Evolutionary conservation across 2,797 vertebrate genomes (phyloP).

Genomic region (Cetoscarus ocellatus): DNA sequence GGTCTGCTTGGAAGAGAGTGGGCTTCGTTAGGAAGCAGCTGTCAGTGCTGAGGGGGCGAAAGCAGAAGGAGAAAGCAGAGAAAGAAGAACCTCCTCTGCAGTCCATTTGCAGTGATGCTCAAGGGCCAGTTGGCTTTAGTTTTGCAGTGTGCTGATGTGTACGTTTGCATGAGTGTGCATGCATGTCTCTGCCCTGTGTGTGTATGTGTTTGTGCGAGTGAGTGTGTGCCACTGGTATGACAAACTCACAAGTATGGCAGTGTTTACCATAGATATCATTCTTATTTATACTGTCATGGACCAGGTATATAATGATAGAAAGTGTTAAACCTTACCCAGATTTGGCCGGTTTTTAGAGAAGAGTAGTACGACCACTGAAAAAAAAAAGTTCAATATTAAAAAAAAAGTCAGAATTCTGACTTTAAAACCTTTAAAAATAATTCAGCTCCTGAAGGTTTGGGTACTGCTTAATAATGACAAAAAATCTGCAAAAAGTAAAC

Average conservation of each 20-base stretch:
- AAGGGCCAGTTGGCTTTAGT: constrained; percentile 74
- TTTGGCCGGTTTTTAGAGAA: too few relatives aligned
- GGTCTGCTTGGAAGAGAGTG: constrained; percentile 81
- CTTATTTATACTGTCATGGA: constrained; percentile 17
- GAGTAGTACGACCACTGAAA: too few relatives aligned
- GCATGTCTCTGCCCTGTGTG: constrained; percentile 16
- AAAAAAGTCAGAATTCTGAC: too few relatives aligned
- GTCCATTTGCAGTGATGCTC: constrained; percentile 71
- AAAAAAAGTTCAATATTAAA: too few relatives aligned
- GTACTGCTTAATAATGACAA: too few relatives aligned
- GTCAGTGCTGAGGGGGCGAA: constrained; percentile 81
- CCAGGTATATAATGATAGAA: not conserved
- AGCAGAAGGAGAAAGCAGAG: constrained; percentile 72
- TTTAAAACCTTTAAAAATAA: too few relatives aligned
- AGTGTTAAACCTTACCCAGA: not conserved
- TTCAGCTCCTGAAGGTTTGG: too few relatives aligned
- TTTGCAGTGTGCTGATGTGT: constrained; percentile 40
- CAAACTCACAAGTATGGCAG: constrained; percentile 42
- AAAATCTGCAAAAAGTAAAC: too few relatives aligned
- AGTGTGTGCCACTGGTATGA: not conserved
- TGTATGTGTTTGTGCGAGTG: too few relatives aligned
- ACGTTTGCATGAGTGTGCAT: constrained; percentile 4
- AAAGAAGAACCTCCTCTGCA: constrained; percentile 69
- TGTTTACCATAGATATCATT: constrained; percentile 32
- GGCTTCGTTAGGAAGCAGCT: constrained; percentile 86